Percentiles rank a stretch among this genome's conserved stretches.
phyloP scores from a whole-genome alignment of 1,140 invertebrate genomes.

The Aphaenogaster ashmeadi region DNA sequence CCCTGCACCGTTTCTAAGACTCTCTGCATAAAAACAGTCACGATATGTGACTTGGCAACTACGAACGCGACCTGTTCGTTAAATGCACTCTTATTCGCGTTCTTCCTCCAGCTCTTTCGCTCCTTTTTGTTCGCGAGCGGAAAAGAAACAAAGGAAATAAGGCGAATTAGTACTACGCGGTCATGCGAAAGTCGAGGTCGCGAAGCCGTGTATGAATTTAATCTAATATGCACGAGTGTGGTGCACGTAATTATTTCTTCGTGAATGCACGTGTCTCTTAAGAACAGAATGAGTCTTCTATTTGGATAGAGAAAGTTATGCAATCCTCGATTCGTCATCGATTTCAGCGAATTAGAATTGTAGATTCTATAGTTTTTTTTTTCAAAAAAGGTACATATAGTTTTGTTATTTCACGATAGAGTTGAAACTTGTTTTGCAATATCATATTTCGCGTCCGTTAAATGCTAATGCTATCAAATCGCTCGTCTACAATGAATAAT shows the following conservation, averaged over 20 bases:
- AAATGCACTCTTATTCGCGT: conserved; percentile 42
- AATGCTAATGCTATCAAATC: background rate
- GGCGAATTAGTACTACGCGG: conserved; percentile 42
- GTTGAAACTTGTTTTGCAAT: background rate
- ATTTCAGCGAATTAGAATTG: background rate
- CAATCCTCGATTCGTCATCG: background rate
- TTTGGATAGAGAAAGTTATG: conserved; percentile 1
- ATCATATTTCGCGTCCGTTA: background rate
- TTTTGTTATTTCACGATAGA: background rate
- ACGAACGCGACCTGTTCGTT: conserved; percentile 47
- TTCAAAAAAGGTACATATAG: background rate
- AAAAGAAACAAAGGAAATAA: conserved; percentile 43
- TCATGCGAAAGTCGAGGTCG: conserved; percentile 36
- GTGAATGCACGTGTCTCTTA: background rate
- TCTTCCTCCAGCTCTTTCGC: conserved; percentile 2
- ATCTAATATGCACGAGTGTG: conserved; percentile 49
- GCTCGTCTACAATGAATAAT: background rate
- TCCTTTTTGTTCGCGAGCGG: background rate
- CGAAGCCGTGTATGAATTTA: conserved; percentile 52
- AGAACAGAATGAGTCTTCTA: background rate
- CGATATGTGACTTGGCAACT: conserved; percentile 58
- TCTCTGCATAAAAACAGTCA: background rate
- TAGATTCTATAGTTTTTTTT: background rate
- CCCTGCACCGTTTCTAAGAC: background rate
- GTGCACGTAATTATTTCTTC: conserved; percentile 67